A percentile compares a stretch with the other conserved stretches of the same genome.
phyloP scores from a whole-genome alignment of 2,113 vertebrate species.

The Oreotrochilus melanogaster region DNA sequence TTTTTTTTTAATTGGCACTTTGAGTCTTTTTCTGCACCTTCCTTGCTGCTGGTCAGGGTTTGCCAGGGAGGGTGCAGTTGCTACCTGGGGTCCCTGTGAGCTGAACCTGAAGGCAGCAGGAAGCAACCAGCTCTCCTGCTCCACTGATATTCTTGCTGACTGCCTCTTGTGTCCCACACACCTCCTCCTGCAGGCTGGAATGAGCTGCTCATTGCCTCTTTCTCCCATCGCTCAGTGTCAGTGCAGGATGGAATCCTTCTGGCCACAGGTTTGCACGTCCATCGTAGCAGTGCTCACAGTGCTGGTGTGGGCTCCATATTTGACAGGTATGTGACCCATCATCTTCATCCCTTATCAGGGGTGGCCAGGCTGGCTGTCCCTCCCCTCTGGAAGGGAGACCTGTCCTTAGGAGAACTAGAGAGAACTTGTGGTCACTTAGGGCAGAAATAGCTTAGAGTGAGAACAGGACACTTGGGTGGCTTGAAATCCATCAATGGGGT shows the following conservation, averaged over 20 bases:
- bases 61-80: not conserved
- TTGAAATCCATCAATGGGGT: not conserved
- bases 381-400: not conserved
- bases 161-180: not conserved
- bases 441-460: not conserved
- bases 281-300: slow-evolving; percentile 94
- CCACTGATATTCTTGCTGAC: not conserved
- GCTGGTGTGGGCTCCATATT: slow-evolving; percentile 97
- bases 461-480: not conserved
- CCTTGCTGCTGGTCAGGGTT: not conserved
- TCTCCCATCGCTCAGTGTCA: slow-evolving; percentile 93
- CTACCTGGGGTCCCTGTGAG: not conserved
- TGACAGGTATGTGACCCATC: slow-evolving; percentile 82
- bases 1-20: not conserved
- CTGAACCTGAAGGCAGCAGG: not conserved
- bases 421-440: not conserved
- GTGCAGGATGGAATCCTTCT: slow-evolving; percentile 95
- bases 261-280: slow-evolving; percentile 92
- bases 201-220: slow-evolving; percentile 94
- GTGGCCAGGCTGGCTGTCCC: not conserved
- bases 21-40: not conserved
- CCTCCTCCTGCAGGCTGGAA: slow-evolving; percentile 87
- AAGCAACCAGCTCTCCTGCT: not conserved
- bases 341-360: not conserved
- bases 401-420: not conserved